Evolutionary conservation across 2,888 invertebrate genomes (phyloP), one percentile per base, ranked within the genome.

Genomic region (Zele albiditarsus): DNA sequence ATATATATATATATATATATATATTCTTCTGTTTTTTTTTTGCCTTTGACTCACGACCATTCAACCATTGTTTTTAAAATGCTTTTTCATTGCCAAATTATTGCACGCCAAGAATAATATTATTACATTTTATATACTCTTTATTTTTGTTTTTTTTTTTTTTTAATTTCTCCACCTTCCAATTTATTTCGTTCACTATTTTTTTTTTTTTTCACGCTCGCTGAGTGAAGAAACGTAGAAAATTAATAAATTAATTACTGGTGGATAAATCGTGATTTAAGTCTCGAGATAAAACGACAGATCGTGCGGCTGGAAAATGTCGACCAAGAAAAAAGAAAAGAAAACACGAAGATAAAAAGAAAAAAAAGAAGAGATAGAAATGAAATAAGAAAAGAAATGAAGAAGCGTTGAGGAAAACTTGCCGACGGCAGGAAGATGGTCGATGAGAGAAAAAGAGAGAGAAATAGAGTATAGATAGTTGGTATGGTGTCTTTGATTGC

Each of bases 401-500:
- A 53, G 20, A 53, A 53, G 53, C 53, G 8, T 5, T 20, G 53
- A 53, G 20, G 4, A 10, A 53, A 53, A 53, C 53, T 53, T 53
- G 53, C 20, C 53, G 53, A 53, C 53, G 53, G 20, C 53, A 53
- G 20, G 53, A 53, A 6, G 53, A 23, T 20, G 20, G 20, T 53
- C 23, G 53, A 53, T n/a, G 20, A 8, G 20, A 53, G 20, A 4
- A 20, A 53, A 20, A 2, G 20, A 20, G 53, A 20, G 53, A 53
- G 49, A 20, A 53, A 63, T 27, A 71, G 38, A 71, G 71, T 46
- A 23, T 58, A 57, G 27, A 74, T 60, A 46, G 33, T 27, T 70
- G 70, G 53, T 53, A 72, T 62, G 71, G 20, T 16, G 73, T 73
- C 75, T 77, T 78, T 77, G 75, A 73, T 75, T 73, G 73, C 57